Conservation (phyloP, 2,888 invertebrate genomes). For the Hypolimnas misippus region DNA sequence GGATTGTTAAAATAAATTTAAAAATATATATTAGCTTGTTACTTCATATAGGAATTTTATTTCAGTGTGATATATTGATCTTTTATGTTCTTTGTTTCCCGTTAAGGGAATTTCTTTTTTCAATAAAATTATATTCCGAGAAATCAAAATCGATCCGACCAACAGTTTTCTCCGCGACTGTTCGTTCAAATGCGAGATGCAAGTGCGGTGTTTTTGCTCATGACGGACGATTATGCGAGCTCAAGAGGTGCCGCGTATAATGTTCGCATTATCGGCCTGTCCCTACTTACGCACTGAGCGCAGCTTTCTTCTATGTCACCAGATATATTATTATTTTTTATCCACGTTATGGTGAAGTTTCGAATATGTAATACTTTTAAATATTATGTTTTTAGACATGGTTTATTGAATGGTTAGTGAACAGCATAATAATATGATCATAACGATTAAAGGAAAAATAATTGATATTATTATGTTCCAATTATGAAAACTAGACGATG, state of each 20-base stretch:
- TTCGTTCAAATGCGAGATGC: conserved; percentile 38
- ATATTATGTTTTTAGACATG: not conserved
- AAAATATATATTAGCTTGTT: too few species aligned
- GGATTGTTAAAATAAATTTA: too few species aligned
- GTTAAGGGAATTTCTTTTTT: not conserved
- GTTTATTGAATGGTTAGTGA: too few species aligned
- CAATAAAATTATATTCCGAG: conserved; percentile 2
- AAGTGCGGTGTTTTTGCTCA: conserved; percentile 69
- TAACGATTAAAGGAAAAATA: too few species aligned
- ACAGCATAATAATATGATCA: too few species aligned
- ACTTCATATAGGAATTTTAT: too few species aligned
- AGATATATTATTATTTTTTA: conserved; percentile 29
- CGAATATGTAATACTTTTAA: conserved; percentile 20
- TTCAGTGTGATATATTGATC: too few species aligned
- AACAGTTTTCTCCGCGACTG: conserved; percentile 31
- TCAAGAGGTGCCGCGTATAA: conserved; percentile 77
- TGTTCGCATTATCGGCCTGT: conserved; percentile 78
- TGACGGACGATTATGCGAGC: conserved; percentile 73
- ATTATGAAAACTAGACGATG: too few species aligned
- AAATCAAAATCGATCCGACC: conserved; percentile 3
- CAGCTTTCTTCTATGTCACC: conserved; percentile 39
- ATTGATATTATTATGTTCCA: too few species aligned
- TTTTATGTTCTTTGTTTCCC: too few species aligned
- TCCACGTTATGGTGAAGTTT: conserved; percentile 10
- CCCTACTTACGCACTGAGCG: conserved; percentile 65